Evolutionary conservation across 1,140 invertebrate species (phyloP), one percentile per base, ranked within the genome.

Genomic region (Drosophila arizonae): DNA sequence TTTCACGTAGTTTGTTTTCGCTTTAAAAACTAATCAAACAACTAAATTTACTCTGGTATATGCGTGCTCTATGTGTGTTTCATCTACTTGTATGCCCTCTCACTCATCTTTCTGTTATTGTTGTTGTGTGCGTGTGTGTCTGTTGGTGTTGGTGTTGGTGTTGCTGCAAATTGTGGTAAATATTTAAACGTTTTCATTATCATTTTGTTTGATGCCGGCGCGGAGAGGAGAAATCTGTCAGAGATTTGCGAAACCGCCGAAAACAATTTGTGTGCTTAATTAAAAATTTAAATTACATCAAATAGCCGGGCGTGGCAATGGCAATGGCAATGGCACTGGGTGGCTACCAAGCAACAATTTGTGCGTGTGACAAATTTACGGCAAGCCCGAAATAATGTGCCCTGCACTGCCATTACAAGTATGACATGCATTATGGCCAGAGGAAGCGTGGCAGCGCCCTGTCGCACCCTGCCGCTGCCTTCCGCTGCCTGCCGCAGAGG

Each of bases 271-370:
- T 82, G 84, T 82, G 84, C 84, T 81, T 86, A 87, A 86, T 86
- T 86, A 86, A 86, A 86, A 86, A 86, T 86, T 86, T 86, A 86
- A 86, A 86, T 86, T 86, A 86, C 82, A 86, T 87, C 84, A 86
- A 86, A 86, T 76, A 79, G 36, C 21, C 45, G 63, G 43, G 63
- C 39, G 45, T 48, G 43, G 13, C 36, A 1, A n/a, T 24, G 21
- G 21, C 21, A 24, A 24, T 24, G 21, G 21, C 21, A 24, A 1
- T 24, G 21, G 21, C 1, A 24, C 21, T 24, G 21, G 0, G 43
- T 15, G 15, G 43, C n/a, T 30, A 39, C 33, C 28, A 6, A 17
- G 71, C 45, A 69, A 77, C 77, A 81, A 86, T 81, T 85, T 84
- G 81, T 80, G 81, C 77, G 71, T 86, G 75, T 78, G 78, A 87